Evolutionary conservation across 2,888 invertebrate genomes (phyloP).

Genomic region (Athetis lepigone): DNA sequence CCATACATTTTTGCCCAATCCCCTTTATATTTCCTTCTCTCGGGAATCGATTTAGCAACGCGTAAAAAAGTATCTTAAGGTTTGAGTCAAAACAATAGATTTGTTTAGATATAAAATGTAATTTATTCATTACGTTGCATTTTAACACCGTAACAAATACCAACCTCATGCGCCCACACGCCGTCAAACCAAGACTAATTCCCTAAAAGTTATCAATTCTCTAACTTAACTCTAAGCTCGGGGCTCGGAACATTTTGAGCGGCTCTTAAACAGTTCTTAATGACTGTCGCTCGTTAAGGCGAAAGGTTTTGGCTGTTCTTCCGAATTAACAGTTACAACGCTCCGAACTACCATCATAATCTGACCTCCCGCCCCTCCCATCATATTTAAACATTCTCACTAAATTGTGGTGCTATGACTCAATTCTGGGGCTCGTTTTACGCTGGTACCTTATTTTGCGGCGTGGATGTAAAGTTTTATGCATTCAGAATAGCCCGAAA

Average conservation of each 20-base stretch:
- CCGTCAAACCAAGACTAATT: constrained; percentile 51
- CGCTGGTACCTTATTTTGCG: constrained; percentile 72
- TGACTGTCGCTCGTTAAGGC: constrained; percentile 83
- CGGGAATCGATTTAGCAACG: too few relatives aligned
- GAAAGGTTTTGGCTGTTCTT: constrained; percentile 87
- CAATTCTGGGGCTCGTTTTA: constrained; percentile 63
- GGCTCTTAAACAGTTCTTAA: constrained; percentile 83
- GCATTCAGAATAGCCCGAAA: constrained; percentile 85
- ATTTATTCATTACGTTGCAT: too few relatives aligned
- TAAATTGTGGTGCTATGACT: constrained; percentile 16
- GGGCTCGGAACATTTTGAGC: constrained; percentile 70
- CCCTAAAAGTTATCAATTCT: constrained; percentile 69
- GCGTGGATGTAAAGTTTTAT: constrained; percentile 84
- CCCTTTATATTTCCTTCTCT: too few relatives aligned
- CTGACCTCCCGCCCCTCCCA: constrained; percentile 60
- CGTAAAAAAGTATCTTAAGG: too few relatives aligned
- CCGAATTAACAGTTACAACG: constrained; percentile 84
- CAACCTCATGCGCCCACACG: constrained; percentile 3
- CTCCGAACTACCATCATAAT: constrained; percentile 63
- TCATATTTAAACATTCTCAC: constrained; percentile 29
- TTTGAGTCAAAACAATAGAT: too few relatives aligned
- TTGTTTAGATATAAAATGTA: too few relatives aligned
- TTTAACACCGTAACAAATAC: neutral
- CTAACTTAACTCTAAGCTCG: constrained; percentile 67
- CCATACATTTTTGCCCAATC: too few relatives aligned